Conservation (phyloP, 2,797 vertebrate species). For the Notoglanidium macrostoma region DNA sequence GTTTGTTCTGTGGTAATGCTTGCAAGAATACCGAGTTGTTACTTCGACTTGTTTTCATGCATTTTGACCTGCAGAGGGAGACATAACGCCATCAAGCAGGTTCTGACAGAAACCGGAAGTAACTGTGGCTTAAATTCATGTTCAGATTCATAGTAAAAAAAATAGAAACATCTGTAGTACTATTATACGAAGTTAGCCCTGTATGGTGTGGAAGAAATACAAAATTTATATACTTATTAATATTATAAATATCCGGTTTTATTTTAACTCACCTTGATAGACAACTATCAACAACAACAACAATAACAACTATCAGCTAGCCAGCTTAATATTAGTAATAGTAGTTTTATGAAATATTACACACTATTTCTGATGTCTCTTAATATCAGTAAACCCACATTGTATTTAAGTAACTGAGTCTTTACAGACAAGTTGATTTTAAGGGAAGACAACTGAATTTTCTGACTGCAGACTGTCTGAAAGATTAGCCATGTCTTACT, state of each 20-base stretch:
- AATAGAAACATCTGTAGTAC: background rate
- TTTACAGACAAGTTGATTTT: background rate
- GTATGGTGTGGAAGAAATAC: background rate
- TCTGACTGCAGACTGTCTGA: background rate
- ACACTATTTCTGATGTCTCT: background rate
- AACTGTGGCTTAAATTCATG: background rate
- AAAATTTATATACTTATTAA: background rate
- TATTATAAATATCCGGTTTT: background rate
- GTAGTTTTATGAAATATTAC: background rate
- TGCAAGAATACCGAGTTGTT: background rate
- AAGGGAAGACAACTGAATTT: background rate
- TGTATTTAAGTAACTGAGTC: background rate
- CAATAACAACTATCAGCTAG: background rate
- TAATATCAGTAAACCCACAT: background rate
- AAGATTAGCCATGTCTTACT: background rate
- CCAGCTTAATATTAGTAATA: too few species aligned
- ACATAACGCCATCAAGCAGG: background rate
- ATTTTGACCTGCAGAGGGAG: conserved; percentile 25
- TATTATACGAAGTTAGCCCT: background rate
- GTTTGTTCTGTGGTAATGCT: background rate
- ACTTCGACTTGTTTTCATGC: background rate
- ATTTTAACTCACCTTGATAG: background rate
- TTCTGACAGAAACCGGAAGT: background rate
- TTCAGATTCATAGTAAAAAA: background rate
- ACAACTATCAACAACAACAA: background rate